Evolutionary conservation across 2,113 vertebrate genomes (phyloP).

Genomic region (Microtus montanus): DNA sequence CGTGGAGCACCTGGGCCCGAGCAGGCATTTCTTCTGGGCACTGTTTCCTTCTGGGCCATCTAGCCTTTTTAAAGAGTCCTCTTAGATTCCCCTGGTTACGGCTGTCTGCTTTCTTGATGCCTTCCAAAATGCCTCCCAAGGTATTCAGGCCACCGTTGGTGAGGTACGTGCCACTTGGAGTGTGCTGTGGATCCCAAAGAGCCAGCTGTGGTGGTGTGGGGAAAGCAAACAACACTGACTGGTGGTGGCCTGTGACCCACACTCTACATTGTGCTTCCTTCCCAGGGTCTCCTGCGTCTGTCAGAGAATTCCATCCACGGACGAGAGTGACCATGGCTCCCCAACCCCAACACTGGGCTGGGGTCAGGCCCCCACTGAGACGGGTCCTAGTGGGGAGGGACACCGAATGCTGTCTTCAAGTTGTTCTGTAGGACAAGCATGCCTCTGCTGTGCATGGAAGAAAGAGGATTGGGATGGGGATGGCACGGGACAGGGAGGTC

Average conservation of each 20-base stretch:
- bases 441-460: not conserved
- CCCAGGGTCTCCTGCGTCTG: rapidly evolving
- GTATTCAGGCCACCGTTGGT: too few relatives aligned
- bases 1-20: not conserved
- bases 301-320: not conserved
- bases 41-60: not conserved
- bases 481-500: slow-evolving; percentile 43
- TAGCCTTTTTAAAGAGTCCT: not conserved
- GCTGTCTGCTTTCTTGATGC: not conserved
- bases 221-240: not conserved
- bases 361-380: not conserved
- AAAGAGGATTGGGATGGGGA: not conserved
- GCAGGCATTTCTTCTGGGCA: rapidly evolving
- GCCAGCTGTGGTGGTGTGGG: not conserved
- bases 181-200: too few relatives aligned
- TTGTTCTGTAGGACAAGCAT: not conserved
- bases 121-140: rapidly evolving
- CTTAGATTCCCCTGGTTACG: not conserved
- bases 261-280: rapidly evolving
- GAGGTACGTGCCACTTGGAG: too few relatives aligned
- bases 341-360: too few relatives aligned
- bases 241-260: rapidly evolving
- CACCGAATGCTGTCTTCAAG: not conserved
- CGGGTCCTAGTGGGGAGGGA: not conserved
- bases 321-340: not conserved